Conservation (phyloP, 37 sponge, comb jelly and placozoan species). For the Aphrocallistes beatrix region DNA sequence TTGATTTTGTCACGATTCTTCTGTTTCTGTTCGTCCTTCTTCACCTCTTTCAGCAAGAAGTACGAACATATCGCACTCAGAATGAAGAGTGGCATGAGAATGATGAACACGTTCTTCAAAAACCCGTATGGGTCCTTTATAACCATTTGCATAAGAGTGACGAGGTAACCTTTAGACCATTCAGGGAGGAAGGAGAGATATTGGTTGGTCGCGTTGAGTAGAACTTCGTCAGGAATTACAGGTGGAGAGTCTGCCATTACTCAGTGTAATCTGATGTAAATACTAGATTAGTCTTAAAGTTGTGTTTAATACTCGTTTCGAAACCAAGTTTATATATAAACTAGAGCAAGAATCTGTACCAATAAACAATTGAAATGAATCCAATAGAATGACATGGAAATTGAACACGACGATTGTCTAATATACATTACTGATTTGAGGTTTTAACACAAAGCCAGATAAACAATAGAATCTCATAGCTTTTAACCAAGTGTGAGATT, state of each 20-base stretch:
- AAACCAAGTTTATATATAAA: too few species aligned
- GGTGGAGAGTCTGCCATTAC: neutral
- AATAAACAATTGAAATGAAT: too few species aligned
- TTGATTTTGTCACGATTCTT: neutral
- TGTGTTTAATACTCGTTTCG: too few species aligned
- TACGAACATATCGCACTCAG: constrained; percentile 17
- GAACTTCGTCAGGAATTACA: neutral
- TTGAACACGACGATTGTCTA: too few species aligned
- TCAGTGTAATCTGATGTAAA: too few species aligned
- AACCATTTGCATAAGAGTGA: neutral
- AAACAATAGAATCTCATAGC: too few species aligned
- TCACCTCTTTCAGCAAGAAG: neutral
- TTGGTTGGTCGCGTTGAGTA: neutral
- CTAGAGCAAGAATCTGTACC: too few species aligned
- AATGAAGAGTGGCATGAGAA: neutral
- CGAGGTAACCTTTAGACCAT: neutral
- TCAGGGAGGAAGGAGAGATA: constrained; percentile 4
- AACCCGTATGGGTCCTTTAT: neutral
- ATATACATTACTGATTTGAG: too few species aligned
- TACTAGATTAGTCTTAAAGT: too few species aligned
- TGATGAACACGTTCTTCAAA: neutral
- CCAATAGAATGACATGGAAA: too few species aligned
- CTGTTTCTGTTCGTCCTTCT: constrained; percentile 4
- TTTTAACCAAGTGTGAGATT: too few species aligned
- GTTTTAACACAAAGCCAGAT: too few species aligned